Percentiles rank a stretch among this genome's conserved stretches.
These are phyloP conservation scores for Microtus pennsylvanicus DNA, from an alignment of 2,113 vertebrate genomes.

Conservation along the genomic window DNA sequence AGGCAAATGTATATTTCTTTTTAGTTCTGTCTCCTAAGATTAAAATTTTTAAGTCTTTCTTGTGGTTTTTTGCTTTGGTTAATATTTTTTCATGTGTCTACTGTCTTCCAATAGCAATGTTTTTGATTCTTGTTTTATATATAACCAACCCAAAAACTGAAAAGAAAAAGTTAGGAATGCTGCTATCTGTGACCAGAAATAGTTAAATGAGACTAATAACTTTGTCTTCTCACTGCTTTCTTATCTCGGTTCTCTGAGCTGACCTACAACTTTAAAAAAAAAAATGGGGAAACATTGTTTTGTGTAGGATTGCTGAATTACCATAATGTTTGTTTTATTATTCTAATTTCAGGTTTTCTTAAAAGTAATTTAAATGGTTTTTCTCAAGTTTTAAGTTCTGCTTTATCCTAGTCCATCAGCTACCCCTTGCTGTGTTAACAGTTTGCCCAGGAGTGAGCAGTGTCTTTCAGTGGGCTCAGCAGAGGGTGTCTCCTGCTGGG, in stretches of 20 bases:
- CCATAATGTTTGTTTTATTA: conserved; percentile 41
- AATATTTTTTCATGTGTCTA: background rate
- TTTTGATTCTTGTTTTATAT: background rate
- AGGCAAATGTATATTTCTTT: background rate
- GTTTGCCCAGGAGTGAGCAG: background rate
- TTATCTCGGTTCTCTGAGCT: background rate
- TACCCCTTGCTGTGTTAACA: background rate
- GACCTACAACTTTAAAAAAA: background rate
- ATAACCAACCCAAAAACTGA: background rate
- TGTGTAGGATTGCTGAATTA: background rate
- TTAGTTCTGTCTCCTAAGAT: background rate
- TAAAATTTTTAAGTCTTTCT: conserved; percentile 13
- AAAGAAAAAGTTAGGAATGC: conserved; percentile 3
- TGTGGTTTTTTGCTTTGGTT: background rate
- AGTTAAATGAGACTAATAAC: background rate
- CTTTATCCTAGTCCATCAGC: background rate
- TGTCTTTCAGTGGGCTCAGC: background rate
- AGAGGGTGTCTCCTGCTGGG: background rate
- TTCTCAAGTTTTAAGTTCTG: conserved; percentile 1
- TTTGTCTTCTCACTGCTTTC: background rate
- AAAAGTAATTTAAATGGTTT: background rate
- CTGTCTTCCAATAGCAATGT: background rate
- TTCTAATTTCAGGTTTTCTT: conserved; percentile 42
- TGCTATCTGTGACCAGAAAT: background rate
- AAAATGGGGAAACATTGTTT: background rate